A percentile compares a stretch with the other conserved stretches of the same genome.
These are phyloP conservation scores for Vireo altiloquus DNA, from an alignment of 2,113 vertebrate species.

Conservation along the genomic window DNA sequence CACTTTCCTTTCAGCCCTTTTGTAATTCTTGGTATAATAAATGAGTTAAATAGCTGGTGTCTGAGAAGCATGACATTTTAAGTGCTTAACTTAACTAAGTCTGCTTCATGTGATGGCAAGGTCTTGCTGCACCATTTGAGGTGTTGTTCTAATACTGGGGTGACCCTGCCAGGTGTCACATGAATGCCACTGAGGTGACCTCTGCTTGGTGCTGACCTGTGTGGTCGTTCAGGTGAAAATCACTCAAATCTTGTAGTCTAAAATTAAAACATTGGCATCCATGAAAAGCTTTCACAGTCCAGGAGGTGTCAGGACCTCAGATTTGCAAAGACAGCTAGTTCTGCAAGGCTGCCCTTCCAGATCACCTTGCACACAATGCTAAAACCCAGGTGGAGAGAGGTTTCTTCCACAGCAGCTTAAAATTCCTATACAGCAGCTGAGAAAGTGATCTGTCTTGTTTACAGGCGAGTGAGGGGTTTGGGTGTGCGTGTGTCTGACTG, in stretches of 20 bases:
- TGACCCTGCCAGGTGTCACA: not conserved
- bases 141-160: not conserved
- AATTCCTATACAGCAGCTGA: not conserved
- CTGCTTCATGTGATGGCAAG: not conserved
- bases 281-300: not conserved
- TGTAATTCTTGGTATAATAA: not conserved
- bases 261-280: not conserved
- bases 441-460: not conserved
- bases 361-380: not conserved
- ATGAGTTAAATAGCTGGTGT: not conserved
- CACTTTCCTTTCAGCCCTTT: constrained; percentile 4
- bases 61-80: not conserved
- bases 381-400: not conserved
- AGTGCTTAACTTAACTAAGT: not conserved
- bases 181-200: not conserved
- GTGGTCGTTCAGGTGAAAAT: not conserved
- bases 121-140: not conserved
- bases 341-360: not conserved
- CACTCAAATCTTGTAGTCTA: not conserved
- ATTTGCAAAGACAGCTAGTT: not conserved
- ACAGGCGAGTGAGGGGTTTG: not conserved
- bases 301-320: not conserved
- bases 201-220: not conserved
- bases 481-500: not conserved
- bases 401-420: not conserved